Percentiles rank a stretch among this genome's conserved stretches.
These are phyloP conservation scores for Leucoptera coffeella DNA, from an alignment of 2,888 invertebrate genomes.

Conservation along the genomic window DNA sequence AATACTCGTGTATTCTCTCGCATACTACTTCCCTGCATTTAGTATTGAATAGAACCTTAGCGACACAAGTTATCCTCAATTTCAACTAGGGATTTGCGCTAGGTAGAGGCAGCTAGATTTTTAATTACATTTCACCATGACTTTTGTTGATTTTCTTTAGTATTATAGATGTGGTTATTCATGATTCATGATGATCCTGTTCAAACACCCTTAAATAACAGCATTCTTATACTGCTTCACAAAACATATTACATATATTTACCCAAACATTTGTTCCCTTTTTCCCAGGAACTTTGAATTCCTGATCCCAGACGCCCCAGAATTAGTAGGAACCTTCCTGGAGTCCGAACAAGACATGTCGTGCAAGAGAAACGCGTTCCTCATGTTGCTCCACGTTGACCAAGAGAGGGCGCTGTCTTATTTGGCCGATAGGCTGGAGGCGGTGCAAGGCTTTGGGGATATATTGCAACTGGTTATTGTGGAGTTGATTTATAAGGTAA, in stretches of 20 bases:
- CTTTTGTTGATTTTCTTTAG: no score
- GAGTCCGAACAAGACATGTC: slow-evolving; percentile 98
- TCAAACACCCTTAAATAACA: no score
- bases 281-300: slow-evolving; percentile 85
- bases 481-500: slow-evolving; percentile 95
- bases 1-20: no score
- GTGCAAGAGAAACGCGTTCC: slow-evolving; percentile 96
- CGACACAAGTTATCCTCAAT: no score
- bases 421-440: slow-evolving; percentile 88
- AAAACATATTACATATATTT: neutral
- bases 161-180: no score
- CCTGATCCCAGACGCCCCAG: slow-evolving; percentile 97
- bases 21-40: no score
- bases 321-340: slow-evolving; percentile 88
- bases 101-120: no score
- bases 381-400: slow-evolving; percentile 97
- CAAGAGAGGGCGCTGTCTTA: slow-evolving; percentile 91
- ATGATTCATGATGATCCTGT: no score
- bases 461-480: slow-evolving; percentile 97
- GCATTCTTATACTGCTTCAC: no score
- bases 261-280: neutral
- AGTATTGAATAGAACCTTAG: no score
- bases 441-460: slow-evolving; percentile 92
- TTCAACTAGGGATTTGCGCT: no score
- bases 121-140: no score